Conservation (phyloP, 2,797 vertebrate genomes). For the Acrocephalus scirpaceus region DNA sequence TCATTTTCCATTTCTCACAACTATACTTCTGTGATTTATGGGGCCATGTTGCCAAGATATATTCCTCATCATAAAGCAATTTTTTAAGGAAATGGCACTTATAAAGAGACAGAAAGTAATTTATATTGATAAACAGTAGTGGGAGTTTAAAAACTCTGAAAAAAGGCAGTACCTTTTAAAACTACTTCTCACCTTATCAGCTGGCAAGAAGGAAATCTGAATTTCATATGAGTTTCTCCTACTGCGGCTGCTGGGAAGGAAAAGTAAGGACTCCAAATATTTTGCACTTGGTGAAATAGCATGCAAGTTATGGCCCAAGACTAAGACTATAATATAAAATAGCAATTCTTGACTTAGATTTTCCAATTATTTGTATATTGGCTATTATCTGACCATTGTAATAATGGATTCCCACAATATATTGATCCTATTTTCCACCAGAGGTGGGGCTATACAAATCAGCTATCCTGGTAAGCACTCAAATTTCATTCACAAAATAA, state of each 20-base stretch:
- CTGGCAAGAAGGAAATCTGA: neutral
- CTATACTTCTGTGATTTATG: neutral
- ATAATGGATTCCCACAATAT: neutral
- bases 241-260: neutral
- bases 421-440: neutral
- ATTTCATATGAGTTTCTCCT: neutral
- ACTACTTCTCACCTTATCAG: neutral
- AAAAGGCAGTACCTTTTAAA: neutral
- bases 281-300: neutral
- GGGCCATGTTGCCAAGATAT: neutral
- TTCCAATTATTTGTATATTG: neutral
- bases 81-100: neutral
- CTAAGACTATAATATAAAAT: neutral
- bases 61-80: neutral
- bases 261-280: neutral
- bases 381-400: neutral
- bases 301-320: neutral
- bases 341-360: slow-evolving; percentile 4
- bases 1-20: neutral
- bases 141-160: neutral
- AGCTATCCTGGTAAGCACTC: neutral
- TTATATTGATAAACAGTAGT: neutral
- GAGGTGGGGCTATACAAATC: neutral
- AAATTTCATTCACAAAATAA: neutral
- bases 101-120: neutral